Evolutionary conservation across 2,113 vertebrate species (phyloP).

Genomic region (Mionectes macconnelli): DNA sequence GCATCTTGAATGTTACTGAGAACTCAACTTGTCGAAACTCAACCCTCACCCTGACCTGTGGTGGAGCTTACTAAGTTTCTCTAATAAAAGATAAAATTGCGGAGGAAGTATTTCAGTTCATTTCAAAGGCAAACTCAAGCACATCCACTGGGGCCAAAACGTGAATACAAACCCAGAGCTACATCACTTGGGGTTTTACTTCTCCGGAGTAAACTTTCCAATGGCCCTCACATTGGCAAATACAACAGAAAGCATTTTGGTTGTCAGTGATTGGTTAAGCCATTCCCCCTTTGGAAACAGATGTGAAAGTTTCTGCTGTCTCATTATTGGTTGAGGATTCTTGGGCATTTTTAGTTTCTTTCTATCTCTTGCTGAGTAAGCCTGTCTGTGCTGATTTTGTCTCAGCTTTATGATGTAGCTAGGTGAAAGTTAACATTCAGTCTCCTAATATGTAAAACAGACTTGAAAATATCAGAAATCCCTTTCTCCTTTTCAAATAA

Average conservation of each 20-base stretch:
- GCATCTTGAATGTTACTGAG: neutral
- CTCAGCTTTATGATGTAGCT: neutral
- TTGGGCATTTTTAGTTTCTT: neutral
- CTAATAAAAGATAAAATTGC: neutral
- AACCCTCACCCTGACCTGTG: neutral
- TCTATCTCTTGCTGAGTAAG: neutral
- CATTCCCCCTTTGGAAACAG: neutral
- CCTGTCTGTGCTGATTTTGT: neutral
- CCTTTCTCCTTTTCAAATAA: neutral
- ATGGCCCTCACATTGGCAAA: rapidly evolving
- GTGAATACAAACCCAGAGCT: neutral
- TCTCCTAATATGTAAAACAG: neutral
- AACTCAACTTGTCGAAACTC: neutral
- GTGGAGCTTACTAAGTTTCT: neutral
- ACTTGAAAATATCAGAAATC: neutral
- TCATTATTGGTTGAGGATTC: neutral
- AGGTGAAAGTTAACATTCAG: neutral
- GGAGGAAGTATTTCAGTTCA: neutral
- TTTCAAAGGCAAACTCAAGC: neutral
- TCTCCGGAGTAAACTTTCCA: neutral
- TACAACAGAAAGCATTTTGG: neutral
- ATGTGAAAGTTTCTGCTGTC: neutral
- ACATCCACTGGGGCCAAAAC: neutral
- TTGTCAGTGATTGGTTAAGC: neutral
- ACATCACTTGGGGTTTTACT: neutral